Conservation (phyloP, 2,797 vertebrate species). For the Sphenodon punctatus region DNA sequence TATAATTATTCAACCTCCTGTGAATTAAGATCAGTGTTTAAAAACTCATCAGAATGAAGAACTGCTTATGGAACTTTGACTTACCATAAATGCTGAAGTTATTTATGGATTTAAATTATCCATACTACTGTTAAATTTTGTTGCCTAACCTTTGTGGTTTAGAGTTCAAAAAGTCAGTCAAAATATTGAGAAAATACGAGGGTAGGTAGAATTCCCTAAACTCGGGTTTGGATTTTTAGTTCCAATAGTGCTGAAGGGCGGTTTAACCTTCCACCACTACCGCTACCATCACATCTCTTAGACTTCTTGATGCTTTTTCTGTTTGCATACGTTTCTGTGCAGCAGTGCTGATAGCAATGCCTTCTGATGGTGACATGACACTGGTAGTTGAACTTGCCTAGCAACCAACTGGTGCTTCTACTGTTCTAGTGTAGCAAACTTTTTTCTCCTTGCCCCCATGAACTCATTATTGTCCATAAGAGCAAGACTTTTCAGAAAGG, state of each 20-base stretch:
- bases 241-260: conserved; percentile 63
- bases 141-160: conserved; percentile 18
- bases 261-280: conserved; percentile 83
- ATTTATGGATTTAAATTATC: conserved; percentile 49
- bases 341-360: conserved; percentile 78
- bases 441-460: neutral
- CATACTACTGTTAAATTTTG: conserved; percentile 43
- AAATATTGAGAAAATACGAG: conserved; percentile 19
- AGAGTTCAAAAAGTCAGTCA: conserved; percentile 4
- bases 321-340: conserved; percentile 60
- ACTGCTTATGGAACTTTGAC: conserved; percentile 30
- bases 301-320: conserved; percentile 50
- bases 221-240: conserved; percentile 39
- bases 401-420: conserved; percentile 21
- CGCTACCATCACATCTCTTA: conserved; percentile 72
- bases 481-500: conserved; percentile 14
- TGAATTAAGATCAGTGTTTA: conserved; percentile 23
- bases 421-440: conserved; percentile 18
- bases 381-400: conserved; percentile 4
- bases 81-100: conserved; percentile 27
- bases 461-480: neutral
- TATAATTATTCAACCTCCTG: conserved; percentile 27
- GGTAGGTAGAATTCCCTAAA: conserved; percentile 32
- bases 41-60: conserved; percentile 2
- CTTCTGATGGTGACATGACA: conserved; percentile 54